Percentiles rank a stretch among this genome's conserved stretches.
Evolutionary conservation across 2,888 invertebrate genomes (phyloP).

Genomic region (Perithous albicinctus): DNA sequence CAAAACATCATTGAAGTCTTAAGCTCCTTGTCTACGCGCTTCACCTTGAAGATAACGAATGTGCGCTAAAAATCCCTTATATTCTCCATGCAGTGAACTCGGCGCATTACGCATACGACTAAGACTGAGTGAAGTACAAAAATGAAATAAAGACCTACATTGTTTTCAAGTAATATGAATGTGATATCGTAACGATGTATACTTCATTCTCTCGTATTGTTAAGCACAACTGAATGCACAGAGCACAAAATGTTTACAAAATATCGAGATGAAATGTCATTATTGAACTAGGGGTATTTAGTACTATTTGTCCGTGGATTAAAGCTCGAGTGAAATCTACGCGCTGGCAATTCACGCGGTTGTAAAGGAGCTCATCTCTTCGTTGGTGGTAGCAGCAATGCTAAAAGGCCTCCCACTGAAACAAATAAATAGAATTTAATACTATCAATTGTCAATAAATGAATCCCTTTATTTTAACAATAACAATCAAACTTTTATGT

Average conservation of each 20-base stretch:
- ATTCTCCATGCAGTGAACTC: background rate
- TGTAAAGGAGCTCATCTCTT: constrained; percentile 55
- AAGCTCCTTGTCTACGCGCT: background rate
- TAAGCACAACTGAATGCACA: background rate
- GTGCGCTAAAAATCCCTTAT: background rate
- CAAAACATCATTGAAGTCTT: background rate
- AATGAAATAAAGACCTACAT: background rate
- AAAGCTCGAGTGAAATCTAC: constrained; percentile 7
- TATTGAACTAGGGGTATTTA: constrained; percentile 3
- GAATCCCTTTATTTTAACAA: background rate
- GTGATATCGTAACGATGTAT: background rate
- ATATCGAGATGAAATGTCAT: constrained; percentile 4
- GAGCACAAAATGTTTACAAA: background rate
- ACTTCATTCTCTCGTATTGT: background rate
- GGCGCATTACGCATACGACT: background rate
- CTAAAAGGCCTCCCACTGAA: constrained; percentile 71
- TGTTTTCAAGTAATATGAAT: background rate
- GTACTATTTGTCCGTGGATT: constrained; percentile 28
- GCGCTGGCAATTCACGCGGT: background rate
- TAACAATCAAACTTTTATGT: too few species aligned
- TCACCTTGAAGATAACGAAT: background rate
- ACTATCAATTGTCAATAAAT: background rate
- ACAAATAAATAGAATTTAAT: constrained; percentile 29
- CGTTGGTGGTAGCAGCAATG: constrained; percentile 68
- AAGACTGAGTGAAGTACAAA: background rate